Percentiles rank a stretch among this genome's conserved stretches.
Evolutionary conservation across 2,113 vertebrate genomes (phyloP).

Genomic region (Conger conger): DNA sequence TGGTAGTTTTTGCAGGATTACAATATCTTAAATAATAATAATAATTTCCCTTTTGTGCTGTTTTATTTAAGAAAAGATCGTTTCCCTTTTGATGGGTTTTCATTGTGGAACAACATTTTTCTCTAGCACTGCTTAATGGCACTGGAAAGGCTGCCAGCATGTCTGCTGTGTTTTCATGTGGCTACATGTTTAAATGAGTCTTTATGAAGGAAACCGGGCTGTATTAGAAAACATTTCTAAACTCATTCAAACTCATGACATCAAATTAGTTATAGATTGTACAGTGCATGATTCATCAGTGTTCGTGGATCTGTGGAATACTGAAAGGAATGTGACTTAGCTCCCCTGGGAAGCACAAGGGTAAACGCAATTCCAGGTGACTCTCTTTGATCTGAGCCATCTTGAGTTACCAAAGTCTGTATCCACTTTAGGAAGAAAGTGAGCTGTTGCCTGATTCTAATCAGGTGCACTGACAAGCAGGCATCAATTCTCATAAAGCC

Average conservation of each 20-base stretch:
- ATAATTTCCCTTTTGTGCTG: too few relatives aligned
- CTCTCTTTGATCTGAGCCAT: conserved; percentile 68
- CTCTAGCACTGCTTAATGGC: background rate
- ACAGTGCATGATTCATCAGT: conserved; percentile 63
- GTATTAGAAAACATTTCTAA: conserved; percentile 48
- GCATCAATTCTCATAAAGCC: conserved; percentile 48
- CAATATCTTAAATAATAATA: too few relatives aligned
- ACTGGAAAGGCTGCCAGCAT: conserved; percentile 46
- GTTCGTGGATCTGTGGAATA: conserved; percentile 72
- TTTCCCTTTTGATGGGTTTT: background rate
- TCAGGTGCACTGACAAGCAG: conserved; percentile 46
- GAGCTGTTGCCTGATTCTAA: conserved; percentile 44
- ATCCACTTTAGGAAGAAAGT: conserved; percentile 54
- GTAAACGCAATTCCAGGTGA: conserved; percentile 62
- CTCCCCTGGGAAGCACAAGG: conserved; percentile 54
- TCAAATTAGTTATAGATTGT: conserved; percentile 76
- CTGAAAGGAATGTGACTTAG: conserved; percentile 51
- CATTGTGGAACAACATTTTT: background rate
- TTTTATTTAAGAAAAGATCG: too few relatives aligned
- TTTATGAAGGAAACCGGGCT: conserved; percentile 62
- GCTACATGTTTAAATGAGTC: conserved; percentile 61
- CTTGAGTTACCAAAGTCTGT: conserved; percentile 76
- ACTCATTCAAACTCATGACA: conserved; percentile 54
- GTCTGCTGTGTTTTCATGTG: conserved; percentile 41
- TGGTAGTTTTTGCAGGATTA: background rate